Evolutionary conservation across 2,888 invertebrate genomes (phyloP).

Genomic region (Apantesis nais): DNA sequence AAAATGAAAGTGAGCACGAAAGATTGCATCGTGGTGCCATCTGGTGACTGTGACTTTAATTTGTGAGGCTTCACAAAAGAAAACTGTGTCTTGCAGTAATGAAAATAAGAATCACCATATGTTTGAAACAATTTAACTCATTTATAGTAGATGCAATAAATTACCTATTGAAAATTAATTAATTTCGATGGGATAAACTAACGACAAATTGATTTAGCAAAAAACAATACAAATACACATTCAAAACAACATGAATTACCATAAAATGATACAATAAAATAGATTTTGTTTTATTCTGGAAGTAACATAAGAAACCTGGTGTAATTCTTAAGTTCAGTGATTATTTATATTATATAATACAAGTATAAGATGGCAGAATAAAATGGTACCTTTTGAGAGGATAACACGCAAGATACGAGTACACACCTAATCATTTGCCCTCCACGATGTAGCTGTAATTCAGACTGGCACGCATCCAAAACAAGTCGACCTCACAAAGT

Average conservation of each 20-base stretch:
- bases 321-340: constrained; percentile 37
- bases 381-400: constrained; percentile 33
- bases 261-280: not conserved
- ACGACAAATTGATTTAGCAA: too few species aligned
- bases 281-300: too few species aligned
- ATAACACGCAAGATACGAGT: constrained; percentile 42
- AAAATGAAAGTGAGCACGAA: constrained; percentile 51
- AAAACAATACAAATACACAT: not conserved
- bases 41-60: constrained; percentile 41
- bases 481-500: constrained; percentile 26
- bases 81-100: not conserved
- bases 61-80: constrained; percentile 17
- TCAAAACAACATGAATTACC: not conserved
- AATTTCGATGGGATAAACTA: too few species aligned
- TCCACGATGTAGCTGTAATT: constrained; percentile 51
- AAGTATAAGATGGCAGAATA: constrained; percentile 24
- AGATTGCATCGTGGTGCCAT: constrained; percentile 56
- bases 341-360: constrained; percentile 22
- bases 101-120: not conserved
- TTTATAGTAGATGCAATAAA: too few species aligned
- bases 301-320: constrained; percentile 6
- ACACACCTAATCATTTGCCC: constrained; percentile 58
- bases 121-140: not conserved
- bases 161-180: too few species aligned
- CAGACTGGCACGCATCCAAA: constrained; percentile 45